A percentile compares a stretch with the other conserved stretches of the same genome.
Conservation (phyloP, 2,888 invertebrate genomes). For the Tridacna crocea region DNA sequence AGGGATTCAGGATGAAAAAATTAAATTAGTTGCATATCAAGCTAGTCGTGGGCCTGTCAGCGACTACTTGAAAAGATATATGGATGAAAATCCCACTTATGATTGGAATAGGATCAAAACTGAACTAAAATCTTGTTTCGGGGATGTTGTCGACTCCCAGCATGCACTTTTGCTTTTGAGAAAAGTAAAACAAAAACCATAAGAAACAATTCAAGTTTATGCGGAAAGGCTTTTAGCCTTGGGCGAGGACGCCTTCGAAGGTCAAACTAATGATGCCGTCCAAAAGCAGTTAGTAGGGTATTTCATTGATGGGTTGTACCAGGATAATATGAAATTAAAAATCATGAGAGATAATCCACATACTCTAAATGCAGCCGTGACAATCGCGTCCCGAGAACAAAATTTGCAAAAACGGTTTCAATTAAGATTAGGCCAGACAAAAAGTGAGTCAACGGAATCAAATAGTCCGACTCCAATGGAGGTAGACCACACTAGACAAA, state of each 20-base stretch:
- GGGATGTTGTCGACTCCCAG: conserved; percentile 42
- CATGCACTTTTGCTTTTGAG: conserved; percentile 35
- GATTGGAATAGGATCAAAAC: conserved; percentile 21
- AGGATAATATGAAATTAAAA: conserved; percentile 36
- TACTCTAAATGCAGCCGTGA: conserved; percentile 29
- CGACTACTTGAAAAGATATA: conserved; percentile 38
- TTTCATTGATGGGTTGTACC: too few species aligned
- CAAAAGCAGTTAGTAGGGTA: conserved; percentile 28
- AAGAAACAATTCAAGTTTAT: too few species aligned
- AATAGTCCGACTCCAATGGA: conserved; percentile 32
- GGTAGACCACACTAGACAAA: conserved; percentile 2
- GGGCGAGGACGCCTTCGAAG: conserved; percentile 40
- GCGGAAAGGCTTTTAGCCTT: conserved; percentile 27
- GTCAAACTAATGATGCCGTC: conserved; percentile 6
- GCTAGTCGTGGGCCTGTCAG: conserved; percentile 30
- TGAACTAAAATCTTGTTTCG: conserved; percentile 34
- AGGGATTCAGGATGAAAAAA: background rate
- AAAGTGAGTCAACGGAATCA: background rate
- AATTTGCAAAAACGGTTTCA: conserved; percentile 42
- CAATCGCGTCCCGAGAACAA: conserved; percentile 26
- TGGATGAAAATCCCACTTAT: conserved; percentile 4
- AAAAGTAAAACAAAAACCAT: conserved; percentile 26
- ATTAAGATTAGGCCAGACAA: conserved; percentile 28
- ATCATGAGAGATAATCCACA: conserved; percentile 33
- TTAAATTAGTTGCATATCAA: conserved; percentile 29